Base-by-base conservation (phyloP, 2,797 vertebrate species). In the Alosa sapidissima region DNA sequence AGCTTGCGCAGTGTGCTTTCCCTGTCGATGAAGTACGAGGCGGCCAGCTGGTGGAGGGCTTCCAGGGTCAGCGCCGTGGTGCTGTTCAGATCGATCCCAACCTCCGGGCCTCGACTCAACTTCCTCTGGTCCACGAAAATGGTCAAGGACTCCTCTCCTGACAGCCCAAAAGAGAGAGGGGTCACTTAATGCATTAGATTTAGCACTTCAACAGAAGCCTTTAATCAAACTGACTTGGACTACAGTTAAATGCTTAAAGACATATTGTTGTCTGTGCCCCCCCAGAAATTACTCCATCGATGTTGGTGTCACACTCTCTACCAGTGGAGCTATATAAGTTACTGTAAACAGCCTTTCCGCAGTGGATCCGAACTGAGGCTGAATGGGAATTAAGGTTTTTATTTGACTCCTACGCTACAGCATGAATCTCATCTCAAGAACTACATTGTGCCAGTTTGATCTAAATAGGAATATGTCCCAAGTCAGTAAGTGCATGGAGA, bases 91-190 rank as follows among this genome's bases (percentile, higher is more conserved):
- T 94, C 95, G 5, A 91, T 94, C 81, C 88, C 92, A 84, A 86
- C 91, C 86, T 98, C 96, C 89, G 93, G 92, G 85, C 89, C 87
- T 58, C 87, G 96, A 91, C 94, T 97, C 90, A 99, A 93, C 95
- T 98, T 99, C 95, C 97, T 93, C 94, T 99, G 98, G 95, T 99
- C 98, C 96, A 99, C 97, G 92, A 99, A 99, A 95, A 99, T 98
- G 4, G 97, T 99, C 95, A 99, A 93, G 58, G 97, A 97, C 94
- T 99, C 98, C 92, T 99, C 98, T 88, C 98, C 98, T 99, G 95
- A 24, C 72, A 78, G 36, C 41, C 14, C 72, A 78, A n/a, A 16
- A 47, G 33, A 72, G 65, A 72, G 33, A 4, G 11, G 68, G 33
- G 68, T 14, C 11, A 47, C 45, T 78, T 47, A 78, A 47, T 21